phyloP scores from a whole-genome alignment of 2,797 vertebrate species.

The Scolopax rusticola region DNA sequence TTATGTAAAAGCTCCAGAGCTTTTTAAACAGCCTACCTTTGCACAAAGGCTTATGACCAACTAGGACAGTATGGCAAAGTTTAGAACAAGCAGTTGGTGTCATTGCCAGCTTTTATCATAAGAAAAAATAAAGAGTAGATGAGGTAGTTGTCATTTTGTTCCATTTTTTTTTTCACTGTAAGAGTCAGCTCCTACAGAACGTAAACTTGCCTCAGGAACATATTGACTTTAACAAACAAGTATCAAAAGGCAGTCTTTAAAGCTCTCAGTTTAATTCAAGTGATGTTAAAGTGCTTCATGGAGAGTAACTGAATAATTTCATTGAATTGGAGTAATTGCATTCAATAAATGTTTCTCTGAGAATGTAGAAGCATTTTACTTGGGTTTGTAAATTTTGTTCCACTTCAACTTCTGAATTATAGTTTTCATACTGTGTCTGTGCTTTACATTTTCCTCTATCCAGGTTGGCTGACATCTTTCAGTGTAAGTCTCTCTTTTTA shows the following conservation, averaged over 20 bases:
- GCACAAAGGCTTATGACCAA: neutral
- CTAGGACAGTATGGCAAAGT: neutral
- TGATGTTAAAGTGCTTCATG: constrained; percentile 26
- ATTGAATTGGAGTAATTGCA: constrained; percentile 18
- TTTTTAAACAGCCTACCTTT: neutral
- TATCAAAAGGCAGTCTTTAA: constrained; percentile 51
- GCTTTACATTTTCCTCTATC: neutral
- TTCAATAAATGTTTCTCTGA: constrained; percentile 12
- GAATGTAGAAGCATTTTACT: constrained; percentile 6
- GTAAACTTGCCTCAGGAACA: constrained; percentile 1
- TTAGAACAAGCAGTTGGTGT: neutral
- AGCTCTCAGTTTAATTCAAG: constrained; percentile 36
- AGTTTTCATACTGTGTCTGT: neutral
- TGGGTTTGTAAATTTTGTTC: neutral
- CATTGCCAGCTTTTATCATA: neutral
- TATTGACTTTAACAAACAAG: constrained; percentile 41
- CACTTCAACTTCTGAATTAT: neutral
- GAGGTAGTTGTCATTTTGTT: neutral
- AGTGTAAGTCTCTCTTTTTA: neutral
- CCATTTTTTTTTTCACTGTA: neutral
- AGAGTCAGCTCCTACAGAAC: neutral
- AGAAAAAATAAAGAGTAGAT: neutral
- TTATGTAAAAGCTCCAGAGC: neutral
- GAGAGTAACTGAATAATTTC: constrained; percentile 24
- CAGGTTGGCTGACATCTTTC: neutral